Evolutionary conservation across 2,888 invertebrate species (phyloP).

Genomic region (Pheosia gnoma): DNA sequence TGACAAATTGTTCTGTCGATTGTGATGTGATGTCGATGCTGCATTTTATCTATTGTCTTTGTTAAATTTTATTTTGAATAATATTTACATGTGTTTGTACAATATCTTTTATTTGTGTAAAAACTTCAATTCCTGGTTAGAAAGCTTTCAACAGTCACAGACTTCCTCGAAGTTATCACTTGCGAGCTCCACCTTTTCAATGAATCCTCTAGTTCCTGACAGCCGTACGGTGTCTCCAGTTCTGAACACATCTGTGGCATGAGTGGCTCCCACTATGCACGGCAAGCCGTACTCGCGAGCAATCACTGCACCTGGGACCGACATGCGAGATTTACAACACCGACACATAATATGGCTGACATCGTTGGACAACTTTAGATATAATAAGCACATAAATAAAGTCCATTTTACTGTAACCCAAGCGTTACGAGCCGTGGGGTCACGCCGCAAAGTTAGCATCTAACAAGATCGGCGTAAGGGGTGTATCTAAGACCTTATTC

Average conservation of each 20-base stretch:
- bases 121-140: not conserved
- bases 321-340: not conserved
- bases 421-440: too few species aligned
- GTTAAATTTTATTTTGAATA: conserved; percentile 6
- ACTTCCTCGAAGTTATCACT: conserved; percentile 26
- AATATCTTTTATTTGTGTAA: conserved; percentile 8
- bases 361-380: not conserved
- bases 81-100: conserved; percentile 15
- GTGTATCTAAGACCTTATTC: too few species aligned
- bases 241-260: conserved; percentile 86
- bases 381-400: not conserved
- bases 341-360: not conserved
- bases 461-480: too few species aligned
- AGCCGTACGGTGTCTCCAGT: conserved; percentile 87
- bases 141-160: conserved; percentile 9
- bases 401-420: not conserved
- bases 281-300: conserved; percentile 93
- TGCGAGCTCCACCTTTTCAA: conserved; percentile 61
- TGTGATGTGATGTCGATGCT: conserved; percentile 21
- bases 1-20: conserved; percentile 6
- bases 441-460: too few species aligned
- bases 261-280: conserved; percentile 89
- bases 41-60: conserved; percentile 20
- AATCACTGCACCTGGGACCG: conserved; percentile 88
- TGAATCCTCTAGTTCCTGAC: conserved; percentile 73